Base-by-base conservation (phyloP, 2,113 vertebrate genomes). In the Ursus arctos region DNA sequence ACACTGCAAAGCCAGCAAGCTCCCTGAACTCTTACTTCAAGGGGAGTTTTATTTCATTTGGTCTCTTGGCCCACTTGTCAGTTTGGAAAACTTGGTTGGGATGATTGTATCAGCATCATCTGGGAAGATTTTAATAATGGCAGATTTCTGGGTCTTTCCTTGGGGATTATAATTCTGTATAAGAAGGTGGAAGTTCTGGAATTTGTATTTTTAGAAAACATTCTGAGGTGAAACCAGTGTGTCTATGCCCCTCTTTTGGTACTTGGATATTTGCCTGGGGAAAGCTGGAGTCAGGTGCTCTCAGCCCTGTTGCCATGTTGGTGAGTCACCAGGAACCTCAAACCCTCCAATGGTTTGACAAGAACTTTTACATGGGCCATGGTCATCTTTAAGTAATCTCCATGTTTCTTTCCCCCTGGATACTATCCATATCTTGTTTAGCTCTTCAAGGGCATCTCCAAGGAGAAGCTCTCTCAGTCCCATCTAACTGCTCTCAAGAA, bases 201-300 rank as follows among this genome's bases (percentile, higher is more conserved):
- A 81, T 71, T 88, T 63, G 13, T 81, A 55, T 81, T 84, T 95
- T 88, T 92, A 92, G 71, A 59, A 63, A 71, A 49, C 33, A 82
- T 33, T 94, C 36, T 63, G 8, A 67, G 81, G 19, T 49, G 49
- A 97, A 89, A n/a, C 15, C 28, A 69, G 43, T 33, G 24, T 85
- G 8, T 59, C 28, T 92, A 1, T 71, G n/a, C 65, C 2, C 43
- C 18, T 93, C n/a, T 71, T 33, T 83, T 57, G 49, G 7, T 31
- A 67, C 22, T 74, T 74, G 71, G 26, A 13, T 43, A 43, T 71
- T 86, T 63, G 18, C 21, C 57, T 33, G 51, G 65, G 14, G 55
- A 72, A 87, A 80, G 2, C 43, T 36, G 31, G 24, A 72, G 69
- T 79, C 43, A 49, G 22, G 43, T 79, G 9, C 10, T 51, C 15